These are phyloP conservation scores for Hippocampus mohnikei DNA, from an alignment of 2,113 vertebrate species.

Conservation along the genomic window DNA sequence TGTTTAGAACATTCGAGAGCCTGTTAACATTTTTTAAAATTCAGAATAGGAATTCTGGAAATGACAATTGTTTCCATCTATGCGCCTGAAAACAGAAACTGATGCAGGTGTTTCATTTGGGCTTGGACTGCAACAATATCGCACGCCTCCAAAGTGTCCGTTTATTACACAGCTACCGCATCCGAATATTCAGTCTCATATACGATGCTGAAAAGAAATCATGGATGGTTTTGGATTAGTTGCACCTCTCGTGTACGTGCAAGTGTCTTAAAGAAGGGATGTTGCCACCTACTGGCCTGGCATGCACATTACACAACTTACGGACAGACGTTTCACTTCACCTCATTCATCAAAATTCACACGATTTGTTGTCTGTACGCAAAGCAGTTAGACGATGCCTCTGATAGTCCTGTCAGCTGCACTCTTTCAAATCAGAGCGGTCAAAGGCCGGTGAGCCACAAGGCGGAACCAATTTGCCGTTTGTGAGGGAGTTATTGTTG, in stretches of 20 bases:
- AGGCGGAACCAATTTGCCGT: constrained; percentile 32
- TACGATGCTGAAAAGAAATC: neutral
- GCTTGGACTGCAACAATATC: neutral
- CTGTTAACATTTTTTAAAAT: too few relatives aligned
- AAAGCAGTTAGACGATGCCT: neutral
- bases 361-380: neutral
- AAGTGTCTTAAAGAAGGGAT: neutral
- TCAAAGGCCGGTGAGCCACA: constrained; percentile 42
- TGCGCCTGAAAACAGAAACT: neutral
- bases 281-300: neutral
- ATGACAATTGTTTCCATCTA: neutral
- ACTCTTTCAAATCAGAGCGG: constrained; percentile 46
- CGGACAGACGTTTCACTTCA: neutral
- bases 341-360: too few relatives aligned
- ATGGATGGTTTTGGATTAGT: neutral
- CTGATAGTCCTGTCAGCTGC: neutral
- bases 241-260: neutral
- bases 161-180: neutral
- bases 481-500: neutral
- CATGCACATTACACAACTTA: neutral
- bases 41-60: too few relatives aligned
- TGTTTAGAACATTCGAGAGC: neutral
- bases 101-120: neutral
- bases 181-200: neutral
- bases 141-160: neutral